These are phyloP conservation scores for Microcebus murinus DNA, from an alignment of 2,113 vertebrate genomes.

Conservation along the genomic window DNA sequence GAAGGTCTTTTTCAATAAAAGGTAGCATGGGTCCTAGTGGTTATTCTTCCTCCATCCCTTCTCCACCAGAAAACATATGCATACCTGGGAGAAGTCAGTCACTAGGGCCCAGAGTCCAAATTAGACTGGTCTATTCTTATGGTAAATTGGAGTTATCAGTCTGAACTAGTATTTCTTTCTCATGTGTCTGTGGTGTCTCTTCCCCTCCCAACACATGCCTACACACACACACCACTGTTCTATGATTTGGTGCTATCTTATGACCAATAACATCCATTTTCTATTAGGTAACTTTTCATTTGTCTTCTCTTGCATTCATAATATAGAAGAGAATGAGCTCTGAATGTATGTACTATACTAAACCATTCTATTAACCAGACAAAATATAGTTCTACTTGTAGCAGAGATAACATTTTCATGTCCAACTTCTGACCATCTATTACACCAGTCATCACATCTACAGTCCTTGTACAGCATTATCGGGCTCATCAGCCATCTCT, in stretches of 20 bases:
- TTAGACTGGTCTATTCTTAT: background rate
- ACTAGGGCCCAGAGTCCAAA: background rate
- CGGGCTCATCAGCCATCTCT: background rate
- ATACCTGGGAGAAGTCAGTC: background rate
- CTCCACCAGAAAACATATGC: background rate
- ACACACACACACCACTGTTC: too few species aligned
- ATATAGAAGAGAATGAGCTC: background rate
- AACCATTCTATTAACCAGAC: background rate
- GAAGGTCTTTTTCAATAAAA: background rate
- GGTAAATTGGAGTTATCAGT: background rate
- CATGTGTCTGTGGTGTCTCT: background rate
- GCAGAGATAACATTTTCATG: background rate
- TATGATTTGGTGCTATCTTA: background rate
- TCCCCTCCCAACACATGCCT: background rate
- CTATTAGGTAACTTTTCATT: background rate
- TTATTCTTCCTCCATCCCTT: background rate
- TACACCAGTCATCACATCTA: background rate
- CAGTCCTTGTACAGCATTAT: background rate
- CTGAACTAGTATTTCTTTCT: background rate
- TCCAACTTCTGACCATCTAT: background rate
- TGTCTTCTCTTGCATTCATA: background rate
- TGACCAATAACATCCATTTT: background rate
- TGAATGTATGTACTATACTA: background rate
- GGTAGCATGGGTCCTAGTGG: background rate
- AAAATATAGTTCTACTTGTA: background rate